phyloP scores from a whole-genome alignment of 2,113 vertebrate genomes.

The Amblyornis subalaris region DNA sequence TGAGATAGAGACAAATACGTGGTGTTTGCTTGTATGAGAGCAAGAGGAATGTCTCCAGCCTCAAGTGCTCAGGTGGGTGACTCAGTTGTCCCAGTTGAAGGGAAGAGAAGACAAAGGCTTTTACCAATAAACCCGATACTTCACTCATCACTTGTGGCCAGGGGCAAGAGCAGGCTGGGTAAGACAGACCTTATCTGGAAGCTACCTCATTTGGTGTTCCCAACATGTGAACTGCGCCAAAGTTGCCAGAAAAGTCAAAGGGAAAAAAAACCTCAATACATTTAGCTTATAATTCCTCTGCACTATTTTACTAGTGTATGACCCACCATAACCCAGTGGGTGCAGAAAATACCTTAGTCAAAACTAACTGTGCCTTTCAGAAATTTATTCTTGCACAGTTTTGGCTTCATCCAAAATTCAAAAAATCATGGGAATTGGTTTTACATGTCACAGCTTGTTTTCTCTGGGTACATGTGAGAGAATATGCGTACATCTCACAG shows the following conservation, averaged over 20 bases:
- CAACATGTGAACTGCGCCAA: neutral
- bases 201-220: neutral
- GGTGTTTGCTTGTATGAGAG: neutral
- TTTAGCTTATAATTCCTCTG: neutral
- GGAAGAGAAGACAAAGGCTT: neutral
- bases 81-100: neutral
- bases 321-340: neutral
- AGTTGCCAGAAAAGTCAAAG: neutral
- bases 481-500: neutral
- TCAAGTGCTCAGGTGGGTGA: neutral
- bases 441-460: neutral
- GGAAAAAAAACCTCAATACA: accelerated
- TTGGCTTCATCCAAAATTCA: neutral
- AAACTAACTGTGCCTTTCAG: constrained; percentile 1
- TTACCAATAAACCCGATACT: neutral
- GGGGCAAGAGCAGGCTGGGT: neutral
- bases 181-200: neutral
- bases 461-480: neutral
- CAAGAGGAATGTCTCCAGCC: neutral
- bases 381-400: constrained; percentile 2
- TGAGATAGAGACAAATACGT: neutral
- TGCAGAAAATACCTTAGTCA: neutral
- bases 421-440: neutral
- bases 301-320: neutral
- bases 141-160: neutral